phyloP scores from a whole-genome alignment of 1,140 invertebrate genomes.

The Cataglyphis hispanica region DNA sequence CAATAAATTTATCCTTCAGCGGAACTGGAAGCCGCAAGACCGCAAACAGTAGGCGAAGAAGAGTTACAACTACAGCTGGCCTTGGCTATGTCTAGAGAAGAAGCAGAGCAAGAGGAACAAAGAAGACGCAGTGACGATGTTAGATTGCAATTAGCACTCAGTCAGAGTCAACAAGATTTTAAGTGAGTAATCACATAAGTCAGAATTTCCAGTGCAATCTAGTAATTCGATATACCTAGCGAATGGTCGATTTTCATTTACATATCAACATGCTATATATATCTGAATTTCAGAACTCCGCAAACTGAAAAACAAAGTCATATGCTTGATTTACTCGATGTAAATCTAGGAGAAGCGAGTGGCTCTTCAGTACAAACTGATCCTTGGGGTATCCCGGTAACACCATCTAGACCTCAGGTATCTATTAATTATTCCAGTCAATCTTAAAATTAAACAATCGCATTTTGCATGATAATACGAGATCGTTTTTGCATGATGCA shows the following conservation, averaged over 20 bases:
- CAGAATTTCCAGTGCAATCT: not conserved
- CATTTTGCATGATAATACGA: conserved; percentile 77
- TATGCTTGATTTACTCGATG: conserved; percentile 93
- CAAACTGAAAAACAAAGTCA: conserved; percentile 89
- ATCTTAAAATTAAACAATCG: not conserved
- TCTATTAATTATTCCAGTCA: conserved; percentile 34
- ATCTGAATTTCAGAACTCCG: conserved; percentile 80
- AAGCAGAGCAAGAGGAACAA: conserved; percentile 98
- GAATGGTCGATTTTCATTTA: not conserved
- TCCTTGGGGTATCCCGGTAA: conserved; percentile 91
- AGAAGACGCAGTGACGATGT: conserved; percentile 97
- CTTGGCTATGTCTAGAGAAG: conserved; percentile 99
- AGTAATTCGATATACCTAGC: not conserved
- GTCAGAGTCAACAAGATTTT: conserved; percentile 96
- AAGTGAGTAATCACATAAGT: conserved; percentile 87
- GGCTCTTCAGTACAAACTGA: conserved; percentile 87
- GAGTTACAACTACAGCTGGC: conserved; percentile 99
- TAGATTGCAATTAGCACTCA: conserved; percentile 96
- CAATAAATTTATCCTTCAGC: conserved; percentile 81
- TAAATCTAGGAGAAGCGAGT: conserved; percentile 90
- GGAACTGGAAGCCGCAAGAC: conserved; percentile 97
- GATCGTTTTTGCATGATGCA: conserved; percentile 78
- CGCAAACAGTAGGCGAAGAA: conserved; percentile 98
- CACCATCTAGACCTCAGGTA: conserved; percentile 86
- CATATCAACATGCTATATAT: not conserved